Percentiles rank a stretch among this genome's conserved stretches.
Conservation (phyloP, 2,888 invertebrate genomes). For the Lucinisca nassula region DNA sequence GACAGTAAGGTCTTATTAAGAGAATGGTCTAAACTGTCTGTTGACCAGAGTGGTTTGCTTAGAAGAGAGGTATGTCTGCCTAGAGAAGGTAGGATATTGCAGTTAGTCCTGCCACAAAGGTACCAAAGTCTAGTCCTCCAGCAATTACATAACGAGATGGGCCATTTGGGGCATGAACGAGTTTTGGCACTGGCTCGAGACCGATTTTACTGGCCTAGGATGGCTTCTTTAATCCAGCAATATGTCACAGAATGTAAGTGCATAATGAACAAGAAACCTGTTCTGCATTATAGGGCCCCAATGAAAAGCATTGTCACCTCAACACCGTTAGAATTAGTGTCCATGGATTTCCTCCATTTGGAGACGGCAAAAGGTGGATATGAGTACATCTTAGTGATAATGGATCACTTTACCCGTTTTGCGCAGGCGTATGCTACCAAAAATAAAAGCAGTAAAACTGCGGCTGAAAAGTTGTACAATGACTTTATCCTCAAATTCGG, state of each 20-base stretch:
- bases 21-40: conserved; percentile 9
- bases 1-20: not conserved
- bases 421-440: conserved; percentile 47
- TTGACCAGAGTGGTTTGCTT: conserved; percentile 6
- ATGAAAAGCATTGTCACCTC: conserved; percentile 46
- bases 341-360: conserved; percentile 61
- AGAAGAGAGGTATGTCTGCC: not conserved
- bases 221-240: conserved; percentile 46
- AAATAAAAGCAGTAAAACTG: conserved; percentile 46
- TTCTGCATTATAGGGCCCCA: conserved; percentile 16
- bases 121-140: conserved; percentile 10
- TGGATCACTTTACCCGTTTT: conserved; percentile 56
- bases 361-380: conserved; percentile 52
- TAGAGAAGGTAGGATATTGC: conserved; percentile 9
- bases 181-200: conserved; percentile 44
- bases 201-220: conserved; percentile 68
- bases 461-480: conserved; percentile 57
- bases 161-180: conserved; percentile 58
- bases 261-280: conserved; percentile 43
- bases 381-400: conserved; percentile 54
- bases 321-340: conserved; percentile 52
- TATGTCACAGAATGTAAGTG: conserved; percentile 47
- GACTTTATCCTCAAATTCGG: conserved; percentile 49
- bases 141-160: conserved; percentile 63
- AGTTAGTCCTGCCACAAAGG: conserved; percentile 46